A percentile compares a stretch with the other conserved stretches of the same genome.
Conservation (phyloP, 2,113 vertebrate genomes). For the Ancistrus triradiatus region DNA sequence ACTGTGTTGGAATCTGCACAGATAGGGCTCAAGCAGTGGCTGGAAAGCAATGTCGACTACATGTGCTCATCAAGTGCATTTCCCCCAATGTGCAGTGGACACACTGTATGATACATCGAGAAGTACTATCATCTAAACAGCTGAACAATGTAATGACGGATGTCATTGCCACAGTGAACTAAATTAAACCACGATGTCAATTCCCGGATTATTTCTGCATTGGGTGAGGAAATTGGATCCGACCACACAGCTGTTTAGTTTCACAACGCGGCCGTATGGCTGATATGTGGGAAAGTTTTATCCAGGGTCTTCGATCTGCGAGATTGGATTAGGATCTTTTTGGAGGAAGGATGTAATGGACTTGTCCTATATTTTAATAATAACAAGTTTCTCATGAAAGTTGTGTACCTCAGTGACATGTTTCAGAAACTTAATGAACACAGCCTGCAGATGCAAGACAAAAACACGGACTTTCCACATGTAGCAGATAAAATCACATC, state of each 20-base stretch:
- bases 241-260: no score
- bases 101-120: background rate
- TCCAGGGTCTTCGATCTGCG: slow-evolving; percentile 9
- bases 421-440: slow-evolving; percentile 39
- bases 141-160: no score
- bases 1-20: background rate
- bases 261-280: background rate
- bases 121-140: background rate
- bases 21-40: background rate
- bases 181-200: no score
- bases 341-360: slow-evolving; percentile 27
- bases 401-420: slow-evolving; percentile 32
- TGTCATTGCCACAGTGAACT: background rate
- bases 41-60: background rate
- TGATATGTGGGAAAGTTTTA: background rate
- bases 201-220: no score
- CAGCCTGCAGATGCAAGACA: slow-evolving; percentile 27
- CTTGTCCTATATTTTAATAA: no score
- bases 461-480: slow-evolving; percentile 23
- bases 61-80: background rate
- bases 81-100: no score
- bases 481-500: slow-evolving; percentile 33
- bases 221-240: no score
- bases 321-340: slow-evolving; percentile 32
- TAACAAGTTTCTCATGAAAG: slow-evolving; percentile 27